Base-by-base conservation (phyloP, 1,140 invertebrate genomes). In the Glomeris maerens region DNA sequence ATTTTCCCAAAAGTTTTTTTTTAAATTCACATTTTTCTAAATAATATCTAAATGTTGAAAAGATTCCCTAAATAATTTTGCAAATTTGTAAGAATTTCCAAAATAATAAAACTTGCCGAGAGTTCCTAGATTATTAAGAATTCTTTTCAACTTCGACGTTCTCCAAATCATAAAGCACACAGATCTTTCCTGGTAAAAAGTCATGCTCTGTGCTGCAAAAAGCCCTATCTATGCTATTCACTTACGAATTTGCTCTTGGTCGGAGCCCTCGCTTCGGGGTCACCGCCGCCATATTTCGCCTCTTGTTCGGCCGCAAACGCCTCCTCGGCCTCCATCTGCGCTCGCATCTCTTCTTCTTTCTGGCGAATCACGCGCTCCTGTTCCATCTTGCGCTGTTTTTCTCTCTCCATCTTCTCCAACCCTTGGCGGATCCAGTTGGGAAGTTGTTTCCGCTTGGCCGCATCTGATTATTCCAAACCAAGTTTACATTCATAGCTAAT, bases 381-480 rank as follows among this genome's bases (percentile, higher is more conserved):
- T 64, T 94, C 86, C 53, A 87, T 69, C 57, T 88, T 85, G 59
- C 83, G 88, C 60, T 82, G 79, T 66, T 96, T 96, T 57, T 96
- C 91, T 44, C 83, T 73, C 68, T 97, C 92, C 87, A 96, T 95
- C 72, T 96, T 96, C 65, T 96, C 92, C 50, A 97, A 68, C 28
- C 92, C 89, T 72, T 94, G 88, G 59, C 90, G 72, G 52, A 97
- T 95, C 93, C 93, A 98, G 3, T 84, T 84, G 40, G 93, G 93
- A 23, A 98, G 73, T 60, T 86, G 80, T 62, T 89, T 81, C 27
- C 90, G 71, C 67, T 92, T 93, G 25, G 82, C 83, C 23, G 89
- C 87, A 73, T 96, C 91, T 71, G 59, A 45, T 57, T 48, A 56
- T 25, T 14, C 22, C 14, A 49, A 49, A 20, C n/a, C 17, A n/a